phyloP scores from a whole-genome alignment of 2,888 invertebrate genomes.

The Eulithis testata region DNA sequence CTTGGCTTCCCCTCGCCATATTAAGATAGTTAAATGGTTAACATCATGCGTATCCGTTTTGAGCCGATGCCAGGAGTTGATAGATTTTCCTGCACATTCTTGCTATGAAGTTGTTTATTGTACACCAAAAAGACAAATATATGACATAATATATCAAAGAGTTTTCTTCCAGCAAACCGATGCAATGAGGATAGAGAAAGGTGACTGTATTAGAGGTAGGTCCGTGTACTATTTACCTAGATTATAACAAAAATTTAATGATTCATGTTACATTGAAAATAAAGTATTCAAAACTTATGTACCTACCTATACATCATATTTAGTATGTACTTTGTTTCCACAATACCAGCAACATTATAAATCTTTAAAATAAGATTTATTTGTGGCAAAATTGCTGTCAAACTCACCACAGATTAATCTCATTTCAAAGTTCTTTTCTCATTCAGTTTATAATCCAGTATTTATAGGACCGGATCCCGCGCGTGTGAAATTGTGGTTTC shows the following conservation, averaged over 20 bases:
- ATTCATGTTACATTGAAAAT: too few species aligned
- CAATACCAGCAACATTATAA: background rate
- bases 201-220: too few species aligned
- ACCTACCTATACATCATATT: too few species aligned
- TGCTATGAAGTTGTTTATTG: slow-evolving; percentile 42
- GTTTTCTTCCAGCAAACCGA: too few species aligned
- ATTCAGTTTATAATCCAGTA: slow-evolving; percentile 26
- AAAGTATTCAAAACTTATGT: too few species aligned
- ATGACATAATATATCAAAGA: too few species aligned
- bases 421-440: too few species aligned
- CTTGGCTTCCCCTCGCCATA: slow-evolving; percentile 54
- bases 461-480: slow-evolving; percentile 19
- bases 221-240: too few species aligned
- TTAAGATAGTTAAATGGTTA: slow-evolving; percentile 68
- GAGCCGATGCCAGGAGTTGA: slow-evolving; percentile 58
- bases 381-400: slow-evolving; percentile 24
- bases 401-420: background rate
- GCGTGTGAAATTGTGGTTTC: slow-evolving; percentile 34
- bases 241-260: too few species aligned
- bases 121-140: background rate
- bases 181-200: too few species aligned
- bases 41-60: slow-evolving; percentile 63
- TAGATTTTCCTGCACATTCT: slow-evolving; percentile 53
- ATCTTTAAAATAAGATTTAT: slow-evolving; percentile 14
- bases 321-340: background rate